phyloP scores from a whole-genome alignment of 2,113 vertebrate genomes.

The Varanus salvator region DNA sequence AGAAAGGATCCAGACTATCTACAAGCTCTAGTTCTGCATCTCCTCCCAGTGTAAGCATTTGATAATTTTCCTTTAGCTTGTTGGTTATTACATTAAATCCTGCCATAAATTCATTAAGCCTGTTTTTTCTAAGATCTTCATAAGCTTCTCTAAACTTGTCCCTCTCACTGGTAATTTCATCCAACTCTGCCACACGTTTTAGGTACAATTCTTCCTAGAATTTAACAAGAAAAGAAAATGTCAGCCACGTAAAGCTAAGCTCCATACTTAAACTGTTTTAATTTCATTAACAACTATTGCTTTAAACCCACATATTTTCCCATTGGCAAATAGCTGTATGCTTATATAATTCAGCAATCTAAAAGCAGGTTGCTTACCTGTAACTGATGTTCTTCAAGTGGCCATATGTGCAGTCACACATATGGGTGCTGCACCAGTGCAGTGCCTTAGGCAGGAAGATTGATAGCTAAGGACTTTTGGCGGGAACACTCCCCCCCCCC shows the following conservation, averaged over 20 bases:
- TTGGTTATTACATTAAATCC: constrained; percentile 96
- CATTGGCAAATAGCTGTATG: not conserved
- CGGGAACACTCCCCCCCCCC: too few species aligned
- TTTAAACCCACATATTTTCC: not conserved
- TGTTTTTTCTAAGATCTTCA: constrained; percentile 91
- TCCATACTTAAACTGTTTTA: not conserved
- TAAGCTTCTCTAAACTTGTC: constrained; percentile 88
- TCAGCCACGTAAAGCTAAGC: not conserved
- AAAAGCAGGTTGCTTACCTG: too few species aligned
- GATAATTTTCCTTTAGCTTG: constrained; percentile 98
- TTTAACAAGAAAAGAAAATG: constrained; percentile 29
- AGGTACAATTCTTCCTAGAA: constrained; percentile 93
- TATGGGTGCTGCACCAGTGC: too few species aligned
- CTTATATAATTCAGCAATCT: not conserved
- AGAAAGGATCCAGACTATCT: constrained; percentile 97
- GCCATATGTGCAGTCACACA: too few species aligned
- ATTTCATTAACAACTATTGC: not conserved
- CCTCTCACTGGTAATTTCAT: constrained; percentile 88
- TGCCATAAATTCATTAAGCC: constrained; percentile 97
- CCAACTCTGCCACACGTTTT: constrained; percentile 90
- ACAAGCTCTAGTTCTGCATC: constrained; percentile 97
- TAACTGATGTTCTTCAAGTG: too few species aligned
- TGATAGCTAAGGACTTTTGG: too few species aligned
- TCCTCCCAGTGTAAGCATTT: constrained; percentile 96
- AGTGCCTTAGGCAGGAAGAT: too few species aligned